Percentiles rank a stretch among this genome's conserved stretches.
Conservation (phyloP, 2,113 vertebrate genomes). For the Chaenogobius annularis region DNA sequence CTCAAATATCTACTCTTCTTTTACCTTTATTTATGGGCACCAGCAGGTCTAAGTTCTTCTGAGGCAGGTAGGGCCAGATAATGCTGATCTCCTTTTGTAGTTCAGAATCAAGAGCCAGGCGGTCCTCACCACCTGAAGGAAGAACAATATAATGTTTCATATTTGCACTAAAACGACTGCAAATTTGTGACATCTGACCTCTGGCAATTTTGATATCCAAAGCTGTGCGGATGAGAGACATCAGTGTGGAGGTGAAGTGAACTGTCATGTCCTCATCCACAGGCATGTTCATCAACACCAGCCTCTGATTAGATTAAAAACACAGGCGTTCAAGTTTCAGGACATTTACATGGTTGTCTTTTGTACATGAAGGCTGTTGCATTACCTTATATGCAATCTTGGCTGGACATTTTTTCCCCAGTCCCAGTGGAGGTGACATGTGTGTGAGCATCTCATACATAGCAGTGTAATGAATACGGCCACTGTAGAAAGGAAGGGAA, state of each 20-base stretch:
- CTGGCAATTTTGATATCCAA: constrained; percentile 97
- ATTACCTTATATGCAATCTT: constrained; percentile 99
- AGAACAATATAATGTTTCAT: background rate
- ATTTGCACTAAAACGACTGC: background rate
- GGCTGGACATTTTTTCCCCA: constrained; percentile 98
- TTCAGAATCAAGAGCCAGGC: constrained; percentile 87
- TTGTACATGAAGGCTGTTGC: background rate
- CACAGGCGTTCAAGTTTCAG: background rate
- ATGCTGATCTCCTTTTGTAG: constrained; percentile 96
- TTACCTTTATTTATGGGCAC: constrained; percentile 97
- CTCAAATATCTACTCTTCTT: background rate
- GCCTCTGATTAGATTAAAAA: constrained; percentile 77
- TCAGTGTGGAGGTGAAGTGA: constrained; percentile 96
- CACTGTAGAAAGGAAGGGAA: constrained; percentile 70
- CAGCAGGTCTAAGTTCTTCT: constrained; percentile 93
- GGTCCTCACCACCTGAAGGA: constrained; percentile 90
- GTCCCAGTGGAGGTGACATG: constrained; percentile 97
- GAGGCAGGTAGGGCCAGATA: constrained; percentile 97
- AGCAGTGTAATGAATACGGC: constrained; percentile 98
- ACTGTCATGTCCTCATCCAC: constrained; percentile 96
- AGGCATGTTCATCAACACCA: constrained; percentile 99
- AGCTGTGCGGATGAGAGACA: constrained; percentile 96
- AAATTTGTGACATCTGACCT: constrained; percentile 74
- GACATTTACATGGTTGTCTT: background rate
- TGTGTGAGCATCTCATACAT: constrained; percentile 99